Percentiles rank a stretch among this genome's conserved stretches.
Evolutionary conservation across 1,140 invertebrate species (phyloP).

Genomic region (Oryctes rhinoceros): DNA sequence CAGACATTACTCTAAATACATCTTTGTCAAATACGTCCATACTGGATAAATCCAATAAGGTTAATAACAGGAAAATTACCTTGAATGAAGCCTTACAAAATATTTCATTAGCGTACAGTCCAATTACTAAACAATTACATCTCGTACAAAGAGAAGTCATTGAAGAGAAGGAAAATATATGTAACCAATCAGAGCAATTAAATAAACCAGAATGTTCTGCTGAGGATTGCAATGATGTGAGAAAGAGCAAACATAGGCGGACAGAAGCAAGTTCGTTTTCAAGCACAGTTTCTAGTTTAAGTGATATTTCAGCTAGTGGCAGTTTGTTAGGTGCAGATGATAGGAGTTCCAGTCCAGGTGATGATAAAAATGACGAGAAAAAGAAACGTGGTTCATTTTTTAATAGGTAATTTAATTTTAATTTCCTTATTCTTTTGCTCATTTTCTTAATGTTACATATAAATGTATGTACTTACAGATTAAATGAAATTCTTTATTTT

Average conservation of each 20-base stretch:
- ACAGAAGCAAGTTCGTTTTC: slow-evolving; percentile 63
- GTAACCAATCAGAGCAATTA: slow-evolving; percentile 27
- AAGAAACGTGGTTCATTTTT: slow-evolving; percentile 58
- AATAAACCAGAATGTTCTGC: slow-evolving; percentile 46
- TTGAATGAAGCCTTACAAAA: slow-evolving; percentile 65
- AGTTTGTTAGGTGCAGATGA: slow-evolving; percentile 63
- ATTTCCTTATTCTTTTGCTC: not conserved
- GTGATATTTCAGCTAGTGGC: slow-evolving; percentile 64
- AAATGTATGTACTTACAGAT: no score
- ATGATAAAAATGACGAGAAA: slow-evolving; percentile 48
- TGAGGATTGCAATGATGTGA: slow-evolving; percentile 52
- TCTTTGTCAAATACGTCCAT: slow-evolving; percentile 38
- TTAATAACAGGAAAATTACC: slow-evolving; percentile 51
- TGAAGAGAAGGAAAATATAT: not conserved
- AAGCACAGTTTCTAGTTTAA: slow-evolving; percentile 65
- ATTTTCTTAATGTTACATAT: no score
- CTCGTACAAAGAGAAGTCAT: slow-evolving; percentile 52
- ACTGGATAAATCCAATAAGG: not conserved
- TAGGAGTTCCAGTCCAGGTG: slow-evolving; percentile 41
- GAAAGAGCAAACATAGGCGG: slow-evolving; percentile 61
- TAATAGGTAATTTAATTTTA: slow-evolving; percentile 54
- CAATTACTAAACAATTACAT: slow-evolving; percentile 63
- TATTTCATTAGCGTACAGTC: slow-evolving; percentile 66
- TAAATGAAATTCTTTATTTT: slow-evolving; percentile 58
- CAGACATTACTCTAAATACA: not conserved